A percentile compares a stretch with the other conserved stretches of the same genome.
phyloP scores from a whole-genome alignment of 2,888 invertebrate species.

The Odontomyia ornata region DNA sequence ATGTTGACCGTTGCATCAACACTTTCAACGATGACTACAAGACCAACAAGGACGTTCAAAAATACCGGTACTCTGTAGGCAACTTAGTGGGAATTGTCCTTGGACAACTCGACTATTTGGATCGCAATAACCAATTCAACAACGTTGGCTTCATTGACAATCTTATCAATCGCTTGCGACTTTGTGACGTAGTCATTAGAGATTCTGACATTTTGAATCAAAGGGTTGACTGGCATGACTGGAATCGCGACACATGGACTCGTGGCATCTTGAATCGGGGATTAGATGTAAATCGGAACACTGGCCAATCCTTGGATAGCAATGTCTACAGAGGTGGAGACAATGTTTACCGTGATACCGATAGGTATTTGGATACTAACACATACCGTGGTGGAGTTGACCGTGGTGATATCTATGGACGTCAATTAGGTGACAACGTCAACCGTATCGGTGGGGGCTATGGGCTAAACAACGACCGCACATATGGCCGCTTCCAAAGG shows the following conservation, averaged over 20 bases:
- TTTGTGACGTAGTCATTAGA: neutral
- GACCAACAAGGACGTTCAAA: neutral
- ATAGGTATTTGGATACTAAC: neutral
- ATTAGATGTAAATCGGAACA: neutral
- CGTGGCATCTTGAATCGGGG: neutral
- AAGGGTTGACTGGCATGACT: constrained; percentile 15
- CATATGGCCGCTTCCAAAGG: neutral
- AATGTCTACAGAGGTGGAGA: neutral
- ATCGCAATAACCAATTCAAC: constrained; percentile 6
- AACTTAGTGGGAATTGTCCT: constrained; percentile 3
- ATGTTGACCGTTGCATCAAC: constrained; percentile 18
- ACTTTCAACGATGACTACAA: constrained; percentile 14
- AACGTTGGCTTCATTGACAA: neutral
- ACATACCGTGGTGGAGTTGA: neutral
- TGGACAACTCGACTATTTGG: constrained; percentile 1
- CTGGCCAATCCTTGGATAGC: neutral
- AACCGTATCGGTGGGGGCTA: neutral
- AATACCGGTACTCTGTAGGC: constrained; percentile 9
- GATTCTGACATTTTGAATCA: neutral
- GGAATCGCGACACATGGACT: neutral
- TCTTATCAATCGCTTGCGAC: constrained; percentile 3
- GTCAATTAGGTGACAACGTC: neutral
- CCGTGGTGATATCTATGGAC: constrained; percentile 22
- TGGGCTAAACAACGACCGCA: neutral
- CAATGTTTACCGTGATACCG: neutral